A percentile compares a stretch with the other conserved stretches of the same genome.
Evolutionary conservation across 2,888 invertebrate species (phyloP).

Genomic region (Pteria penguin): DNA sequence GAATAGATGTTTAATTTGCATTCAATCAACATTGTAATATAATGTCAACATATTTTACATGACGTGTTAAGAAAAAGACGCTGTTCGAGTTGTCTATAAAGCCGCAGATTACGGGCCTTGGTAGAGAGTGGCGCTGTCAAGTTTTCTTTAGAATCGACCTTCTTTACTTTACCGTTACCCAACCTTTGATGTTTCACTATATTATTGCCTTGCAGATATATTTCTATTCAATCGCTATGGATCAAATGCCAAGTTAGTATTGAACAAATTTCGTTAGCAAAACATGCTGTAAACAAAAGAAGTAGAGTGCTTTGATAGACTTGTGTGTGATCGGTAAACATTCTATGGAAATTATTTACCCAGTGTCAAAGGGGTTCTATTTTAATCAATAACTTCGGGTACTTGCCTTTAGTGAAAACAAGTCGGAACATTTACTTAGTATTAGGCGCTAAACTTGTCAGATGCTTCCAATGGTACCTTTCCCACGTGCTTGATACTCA

Average conservation of each 20-base stretch:
- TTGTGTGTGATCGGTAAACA: constrained; percentile 19
- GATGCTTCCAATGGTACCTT: too few relatives aligned
- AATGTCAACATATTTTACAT: neutral
- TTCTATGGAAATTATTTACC: constrained; percentile 11
- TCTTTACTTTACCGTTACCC: too few relatives aligned
- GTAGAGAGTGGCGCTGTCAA: too few relatives aligned
- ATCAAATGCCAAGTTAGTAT: neutral
- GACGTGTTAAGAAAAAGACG: neutral
- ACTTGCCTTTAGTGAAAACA: neutral
- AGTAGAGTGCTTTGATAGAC: constrained; percentile 5
- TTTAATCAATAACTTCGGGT: constrained; percentile 8
- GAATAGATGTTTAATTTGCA: neutral
- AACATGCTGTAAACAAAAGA: neutral
- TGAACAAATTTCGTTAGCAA: neutral
- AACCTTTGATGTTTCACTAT: neutral
- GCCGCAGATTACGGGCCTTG: too few relatives aligned
- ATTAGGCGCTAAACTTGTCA: too few relatives aligned
- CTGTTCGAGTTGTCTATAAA: neutral
- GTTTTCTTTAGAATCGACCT: too few relatives aligned
- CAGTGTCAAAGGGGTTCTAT: constrained; percentile 17
- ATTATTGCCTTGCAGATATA: too few relatives aligned
- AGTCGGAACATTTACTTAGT: neutral
- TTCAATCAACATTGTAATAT: neutral
- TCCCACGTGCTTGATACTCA: too few relatives aligned
- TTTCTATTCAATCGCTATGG: neutral